A percentile compares a stretch with the other conserved stretches of the same genome.
phyloP scores from a whole-genome alignment of 2,888 invertebrate species.

The Noctua janthina region DNA sequence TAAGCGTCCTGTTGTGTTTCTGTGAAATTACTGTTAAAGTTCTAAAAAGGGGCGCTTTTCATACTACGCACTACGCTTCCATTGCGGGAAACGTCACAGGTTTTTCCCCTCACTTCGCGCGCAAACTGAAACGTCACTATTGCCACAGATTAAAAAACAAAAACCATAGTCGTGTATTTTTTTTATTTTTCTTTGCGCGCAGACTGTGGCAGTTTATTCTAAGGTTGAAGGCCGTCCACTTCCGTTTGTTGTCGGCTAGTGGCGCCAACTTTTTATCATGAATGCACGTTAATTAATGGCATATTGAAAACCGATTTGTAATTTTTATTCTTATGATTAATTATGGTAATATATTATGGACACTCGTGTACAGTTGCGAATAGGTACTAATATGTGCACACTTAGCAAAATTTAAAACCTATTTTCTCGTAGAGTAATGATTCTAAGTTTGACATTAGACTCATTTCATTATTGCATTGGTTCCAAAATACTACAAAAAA shows the following conservation, averaged over 20 bases:
- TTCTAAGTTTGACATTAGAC: not conserved
- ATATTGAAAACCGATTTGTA: conserved; percentile 50
- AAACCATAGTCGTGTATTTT: conserved; percentile 18
- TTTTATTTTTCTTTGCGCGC: conserved; percentile 43
- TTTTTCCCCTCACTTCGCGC: conserved; percentile 33
- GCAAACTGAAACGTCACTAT: conserved; percentile 40
- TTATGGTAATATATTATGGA: conserved; percentile 31
- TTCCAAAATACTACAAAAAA: not conserved
- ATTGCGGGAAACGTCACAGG: not conserved
- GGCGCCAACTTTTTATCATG: conserved; percentile 77
- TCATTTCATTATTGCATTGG: not conserved
- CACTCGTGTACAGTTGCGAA: conserved; percentile 1
- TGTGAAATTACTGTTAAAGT: not conserved
- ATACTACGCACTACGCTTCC: not conserved
- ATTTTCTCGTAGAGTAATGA: not conserved
- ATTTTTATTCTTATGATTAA: conserved; percentile 53
- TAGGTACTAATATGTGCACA: not conserved
- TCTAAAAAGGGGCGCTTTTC: not conserved
- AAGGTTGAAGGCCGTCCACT: conserved; percentile 73
- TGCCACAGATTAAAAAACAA: conserved; percentile 42
- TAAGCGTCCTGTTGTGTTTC: not conserved
- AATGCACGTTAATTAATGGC: conserved; percentile 39
- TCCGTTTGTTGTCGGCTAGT: conserved; percentile 62
- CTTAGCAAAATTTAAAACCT: not conserved
- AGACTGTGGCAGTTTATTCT: conserved; percentile 40